Evolutionary conservation across 2,888 invertebrate genomes (phyloP), one percentile per base, ranked within the genome.

Genomic region (Pterobdella sp.): DNA sequence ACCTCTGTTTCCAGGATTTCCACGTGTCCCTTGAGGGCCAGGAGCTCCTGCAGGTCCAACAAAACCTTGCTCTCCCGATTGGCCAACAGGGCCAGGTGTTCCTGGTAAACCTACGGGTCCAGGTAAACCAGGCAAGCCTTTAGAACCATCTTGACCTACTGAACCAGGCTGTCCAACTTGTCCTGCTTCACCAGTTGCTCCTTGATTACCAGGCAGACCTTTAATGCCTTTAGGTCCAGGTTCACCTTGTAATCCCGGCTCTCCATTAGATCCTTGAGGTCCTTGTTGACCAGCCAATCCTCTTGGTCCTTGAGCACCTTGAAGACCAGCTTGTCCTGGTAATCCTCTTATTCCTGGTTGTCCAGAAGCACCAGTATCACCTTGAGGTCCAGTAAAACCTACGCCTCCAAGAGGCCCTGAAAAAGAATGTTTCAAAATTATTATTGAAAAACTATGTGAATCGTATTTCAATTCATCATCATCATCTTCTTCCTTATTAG

Each of bases 221-320:
- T 26, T 22, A 56, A 3, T 56, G 60, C 60, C 60, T 56, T 56
- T 56, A 22, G 60, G 60, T 14, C 60, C 60, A 26, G 60, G 4
- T 26, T 56, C n/a, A 56, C 60, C 60, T 56, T 56, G 65, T 18
- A 31, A 10, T 37, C 76, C 76, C 31, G 52, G 34, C 42, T 74
- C 36, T 22, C 81, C 81, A 42, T 67, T 72, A 29, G 79, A 78
- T 71, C 82, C 82, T 26, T 76, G 71, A 56, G 60, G 60, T 14
- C 81, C 79, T 31, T 67, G 60, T 37, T 66, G 49, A 31, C 79
- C 79, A 36, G 70, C 68, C 14, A 71, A 65, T 60, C 79, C 79
- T 18, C 34, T 56, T 4, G 60, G 60, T 56, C 60, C 60, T 34
- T 32, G 68, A 31, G 22, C 7, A 65, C 77, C 76, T 35, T 35